Evolutionary conservation across 2,888 invertebrate genomes (phyloP).

Genomic region (Lithophane socia): DNA sequence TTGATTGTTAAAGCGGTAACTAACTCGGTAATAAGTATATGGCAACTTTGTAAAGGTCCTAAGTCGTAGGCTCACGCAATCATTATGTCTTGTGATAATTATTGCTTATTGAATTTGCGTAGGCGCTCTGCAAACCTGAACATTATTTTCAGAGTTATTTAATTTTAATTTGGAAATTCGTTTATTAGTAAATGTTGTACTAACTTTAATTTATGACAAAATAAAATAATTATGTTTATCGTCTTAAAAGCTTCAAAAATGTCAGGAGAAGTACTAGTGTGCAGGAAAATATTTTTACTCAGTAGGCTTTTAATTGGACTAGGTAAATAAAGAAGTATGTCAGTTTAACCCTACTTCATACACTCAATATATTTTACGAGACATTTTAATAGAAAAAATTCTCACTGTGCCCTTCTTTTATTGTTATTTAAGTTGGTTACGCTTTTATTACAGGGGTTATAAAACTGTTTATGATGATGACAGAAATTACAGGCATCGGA

Average conservation of each 20-base stretch:
- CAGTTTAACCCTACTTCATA: constrained; percentile 7
- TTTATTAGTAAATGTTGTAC: neutral
- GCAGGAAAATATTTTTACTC: neutral
- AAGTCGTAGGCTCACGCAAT: constrained; percentile 38
- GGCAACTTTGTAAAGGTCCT: constrained; percentile 44
- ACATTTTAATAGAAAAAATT: constrained; percentile 57
- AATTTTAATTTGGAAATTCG: neutral
- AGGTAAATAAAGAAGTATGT: constrained; percentile 15
- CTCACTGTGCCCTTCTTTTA: constrained; percentile 50
- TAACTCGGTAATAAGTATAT: constrained; percentile 11
- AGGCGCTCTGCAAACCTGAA: constrained; percentile 62
- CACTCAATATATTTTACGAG: constrained; percentile 44
- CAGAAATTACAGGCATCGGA: constrained; percentile 51
- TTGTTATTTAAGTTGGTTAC: constrained; percentile 58
- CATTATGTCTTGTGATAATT: constrained; percentile 53
- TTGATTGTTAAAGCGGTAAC: constrained; percentile 25
- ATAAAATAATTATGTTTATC: neutral
- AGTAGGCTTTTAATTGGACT: constrained; percentile 26
- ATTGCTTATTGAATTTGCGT: constrained; percentile 62
- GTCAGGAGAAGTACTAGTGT: neutral
- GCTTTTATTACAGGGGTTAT: constrained; percentile 60
- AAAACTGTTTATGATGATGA: constrained; percentile 65
- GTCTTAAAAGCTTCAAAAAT: neutral
- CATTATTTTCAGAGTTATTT: constrained; percentile 7
- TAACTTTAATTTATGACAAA: neutral